Evolutionary conservation across 2,888 invertebrate genomes (phyloP).

Genomic region (Campaea margaritaria): DNA sequence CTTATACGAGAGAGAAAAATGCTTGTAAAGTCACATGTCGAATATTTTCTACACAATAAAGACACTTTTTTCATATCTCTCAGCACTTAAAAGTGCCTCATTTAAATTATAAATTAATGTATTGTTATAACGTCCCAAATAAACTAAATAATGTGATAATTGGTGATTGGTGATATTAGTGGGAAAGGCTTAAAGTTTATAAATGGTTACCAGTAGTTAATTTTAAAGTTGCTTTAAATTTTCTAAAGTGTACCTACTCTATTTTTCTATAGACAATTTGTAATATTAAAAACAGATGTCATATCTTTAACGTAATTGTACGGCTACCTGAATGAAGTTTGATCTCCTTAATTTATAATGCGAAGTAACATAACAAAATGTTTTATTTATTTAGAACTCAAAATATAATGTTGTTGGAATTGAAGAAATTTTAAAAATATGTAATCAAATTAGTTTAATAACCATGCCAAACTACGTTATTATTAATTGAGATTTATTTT

Average conservation of each 20-base stretch:
- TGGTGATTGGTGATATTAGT: slow-evolving; percentile 69
- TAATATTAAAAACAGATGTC: slow-evolving; percentile 19
- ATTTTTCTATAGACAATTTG: slow-evolving; percentile 36
- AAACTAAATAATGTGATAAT: slow-evolving; percentile 58
- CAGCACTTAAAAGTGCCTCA: slow-evolving; percentile 10
- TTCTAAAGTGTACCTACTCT: slow-evolving; percentile 37
- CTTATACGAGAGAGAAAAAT: neutral
- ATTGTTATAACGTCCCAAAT: slow-evolving; percentile 25
- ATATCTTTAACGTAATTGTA: slow-evolving; percentile 30
- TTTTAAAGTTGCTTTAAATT: slow-evolving; percentile 42
- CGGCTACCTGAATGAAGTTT: slow-evolving; percentile 82
- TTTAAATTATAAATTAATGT: slow-evolving; percentile 5
- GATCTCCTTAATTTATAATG: slow-evolving; percentile 79
- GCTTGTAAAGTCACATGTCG: neutral
- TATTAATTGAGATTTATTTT: slow-evolving; percentile 74
- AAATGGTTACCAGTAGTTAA: slow-evolving; percentile 49
- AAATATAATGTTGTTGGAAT: slow-evolving; percentile 59
- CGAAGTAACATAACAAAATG: slow-evolving; percentile 55
- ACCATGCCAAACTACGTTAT: slow-evolving; percentile 78
- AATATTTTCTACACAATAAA: slow-evolving; percentile 1
- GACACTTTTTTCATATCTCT: slow-evolving; percentile 7
- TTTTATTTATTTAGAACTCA: slow-evolving; percentile 64
- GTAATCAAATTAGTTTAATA: slow-evolving; percentile 48
- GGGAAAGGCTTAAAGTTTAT: slow-evolving; percentile 56
- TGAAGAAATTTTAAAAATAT: slow-evolving; percentile 55